These are phyloP conservation scores for Carabus problematicus DNA, from an alignment of 2,888 invertebrate genomes.

Conservation along the genomic window DNA sequence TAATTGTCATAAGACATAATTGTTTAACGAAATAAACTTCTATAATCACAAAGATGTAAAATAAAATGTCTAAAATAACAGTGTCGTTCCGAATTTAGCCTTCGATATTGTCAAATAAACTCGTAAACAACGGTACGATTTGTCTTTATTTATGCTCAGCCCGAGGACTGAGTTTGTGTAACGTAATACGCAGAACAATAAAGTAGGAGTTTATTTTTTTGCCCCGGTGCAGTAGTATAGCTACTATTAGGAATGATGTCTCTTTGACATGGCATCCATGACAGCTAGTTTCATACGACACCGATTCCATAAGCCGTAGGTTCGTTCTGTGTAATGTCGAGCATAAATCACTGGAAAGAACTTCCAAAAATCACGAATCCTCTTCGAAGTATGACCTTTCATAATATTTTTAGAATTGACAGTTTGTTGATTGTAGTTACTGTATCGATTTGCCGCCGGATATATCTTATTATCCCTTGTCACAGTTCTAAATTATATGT, in stretches of 20 bases:
- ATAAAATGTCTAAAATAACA: conserved; percentile 3
- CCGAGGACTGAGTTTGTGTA: too few relatives aligned
- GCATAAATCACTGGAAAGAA: conserved; percentile 13
- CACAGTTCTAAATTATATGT: too few relatives aligned
- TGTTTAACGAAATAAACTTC: neutral
- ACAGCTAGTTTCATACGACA: neutral
- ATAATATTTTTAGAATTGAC: conserved; percentile 41
- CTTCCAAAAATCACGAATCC: conserved; percentile 22
- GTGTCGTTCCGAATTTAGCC: too few relatives aligned
- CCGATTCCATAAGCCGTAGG: neutral
- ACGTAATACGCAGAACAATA: too few relatives aligned
- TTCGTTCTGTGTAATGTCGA: conserved; percentile 20
- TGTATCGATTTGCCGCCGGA: too few relatives aligned
- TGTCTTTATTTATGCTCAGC: too few relatives aligned
- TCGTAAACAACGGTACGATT: too few relatives aligned
- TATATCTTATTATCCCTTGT: too few relatives aligned
- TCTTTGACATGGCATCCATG: conserved; percentile 1
- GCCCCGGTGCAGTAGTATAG: too few relatives aligned
- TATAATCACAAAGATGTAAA: neutral
- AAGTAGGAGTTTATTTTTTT: too few relatives aligned
- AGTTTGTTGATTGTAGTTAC: neutral
- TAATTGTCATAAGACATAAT: neutral
- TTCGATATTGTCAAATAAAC: too few relatives aligned
- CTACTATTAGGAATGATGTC: neutral
- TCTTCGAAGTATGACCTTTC: conserved; percentile 30